Percentiles rank a stretch among this genome's conserved stretches.
phyloP scores from a whole-genome alignment of 2,888 invertebrate genomes.

The Bruchidius siliquastri region DNA sequence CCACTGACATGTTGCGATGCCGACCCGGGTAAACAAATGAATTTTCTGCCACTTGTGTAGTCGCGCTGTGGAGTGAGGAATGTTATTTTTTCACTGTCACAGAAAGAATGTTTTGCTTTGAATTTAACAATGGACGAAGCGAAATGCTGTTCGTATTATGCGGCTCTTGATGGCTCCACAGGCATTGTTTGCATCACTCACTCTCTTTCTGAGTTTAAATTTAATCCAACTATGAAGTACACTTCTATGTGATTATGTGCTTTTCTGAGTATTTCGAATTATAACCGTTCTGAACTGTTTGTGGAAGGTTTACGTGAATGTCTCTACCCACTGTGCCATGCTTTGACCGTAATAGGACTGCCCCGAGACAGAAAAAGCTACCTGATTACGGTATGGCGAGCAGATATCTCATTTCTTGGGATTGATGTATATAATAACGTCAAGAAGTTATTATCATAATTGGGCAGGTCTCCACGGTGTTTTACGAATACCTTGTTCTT shows the following conservation, averaged over 20 bases:
- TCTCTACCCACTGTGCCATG: too few species aligned
- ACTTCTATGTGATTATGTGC: background rate
- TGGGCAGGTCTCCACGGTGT: too few species aligned
- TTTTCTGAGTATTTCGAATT: background rate
- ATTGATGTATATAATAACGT: too few species aligned
- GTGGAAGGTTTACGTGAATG: too few species aligned
- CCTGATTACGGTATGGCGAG: too few species aligned
- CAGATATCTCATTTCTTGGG: too few species aligned
- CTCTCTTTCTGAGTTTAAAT: background rate
- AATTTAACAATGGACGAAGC: background rate
- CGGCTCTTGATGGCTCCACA: background rate
- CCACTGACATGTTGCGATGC: constrained; percentile 31
- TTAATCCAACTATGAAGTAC: background rate
- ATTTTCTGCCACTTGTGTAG: constrained; percentile 34
- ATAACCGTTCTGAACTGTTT: too few species aligned
- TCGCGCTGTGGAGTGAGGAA: constrained; percentile 27
- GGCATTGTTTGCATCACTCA: background rate
- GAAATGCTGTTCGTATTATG: background rate
- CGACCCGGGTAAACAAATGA: constrained; percentile 35
- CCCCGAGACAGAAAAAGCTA: too few species aligned
- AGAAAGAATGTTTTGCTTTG: constrained; percentile 30
- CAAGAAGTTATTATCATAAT: too few species aligned
- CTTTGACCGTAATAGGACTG: too few species aligned
- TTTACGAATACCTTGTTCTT: too few species aligned
- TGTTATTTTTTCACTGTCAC: constrained; percentile 23